These are phyloP conservation scores for Campoletis raptor DNA, from an alignment of 2,888 invertebrate genomes.

Conservation along the genomic window DNA sequence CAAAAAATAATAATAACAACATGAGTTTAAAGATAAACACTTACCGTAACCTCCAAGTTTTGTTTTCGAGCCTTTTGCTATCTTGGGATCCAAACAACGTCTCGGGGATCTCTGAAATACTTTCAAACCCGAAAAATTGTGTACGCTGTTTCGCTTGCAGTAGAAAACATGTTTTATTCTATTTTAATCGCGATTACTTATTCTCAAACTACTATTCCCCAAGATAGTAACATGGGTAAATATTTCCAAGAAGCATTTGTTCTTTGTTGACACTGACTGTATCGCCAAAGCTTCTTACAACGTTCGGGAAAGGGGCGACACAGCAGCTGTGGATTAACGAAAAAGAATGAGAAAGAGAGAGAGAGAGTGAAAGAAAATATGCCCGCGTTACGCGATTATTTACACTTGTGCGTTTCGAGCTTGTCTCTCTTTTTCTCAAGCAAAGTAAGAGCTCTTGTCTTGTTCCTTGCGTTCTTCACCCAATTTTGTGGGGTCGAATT, in stretches of 20 bases:
- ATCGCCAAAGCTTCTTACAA: conserved; percentile 30
- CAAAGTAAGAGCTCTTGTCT: not conserved
- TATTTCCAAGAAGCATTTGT: not conserved
- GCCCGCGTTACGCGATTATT: conserved; percentile 28
- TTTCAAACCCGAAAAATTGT: not conserved
- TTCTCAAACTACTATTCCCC: not conserved
- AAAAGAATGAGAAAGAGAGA: not conserved
- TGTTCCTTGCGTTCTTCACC: not conserved
- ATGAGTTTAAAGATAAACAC: not conserved
- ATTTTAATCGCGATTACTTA: not conserved
- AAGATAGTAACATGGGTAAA: not conserved
- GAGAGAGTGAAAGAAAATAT: conserved; percentile 10
- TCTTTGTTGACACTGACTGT: conserved; percentile 24
- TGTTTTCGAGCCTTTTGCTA: not conserved
- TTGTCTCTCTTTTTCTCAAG: conserved; percentile 26
- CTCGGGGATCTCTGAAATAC: not conserved
- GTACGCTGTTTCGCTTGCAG: not conserved
- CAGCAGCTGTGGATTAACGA: conserved; percentile 34
- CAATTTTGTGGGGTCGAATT: conserved; percentile 6
- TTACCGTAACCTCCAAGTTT: not conserved
- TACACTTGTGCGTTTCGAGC: conserved; percentile 24
- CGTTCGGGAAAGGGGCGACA: not conserved
- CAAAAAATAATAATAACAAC: not conserved
- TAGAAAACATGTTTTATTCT: not conserved
- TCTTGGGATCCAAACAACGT: not conserved